A percentile compares a stretch with the other conserved stretches of the same genome.
Conservation (phyloP, 2,113 vertebrate genomes). For the Hemibagrus wyckioides region DNA sequence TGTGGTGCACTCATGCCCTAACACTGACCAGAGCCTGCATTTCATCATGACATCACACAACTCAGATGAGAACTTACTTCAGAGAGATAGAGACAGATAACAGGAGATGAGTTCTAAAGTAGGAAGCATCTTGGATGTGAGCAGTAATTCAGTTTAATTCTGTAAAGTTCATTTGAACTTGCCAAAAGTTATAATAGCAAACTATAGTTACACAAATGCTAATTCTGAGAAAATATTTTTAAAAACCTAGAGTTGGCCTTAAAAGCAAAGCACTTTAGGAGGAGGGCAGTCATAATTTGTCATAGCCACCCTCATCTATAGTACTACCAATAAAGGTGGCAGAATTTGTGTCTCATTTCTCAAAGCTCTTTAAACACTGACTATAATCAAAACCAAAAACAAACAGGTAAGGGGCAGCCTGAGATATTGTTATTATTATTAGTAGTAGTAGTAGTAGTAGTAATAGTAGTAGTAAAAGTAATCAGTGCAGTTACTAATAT, state of each 20-base stretch:
- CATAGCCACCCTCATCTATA: not conserved
- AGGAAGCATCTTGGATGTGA: not conserved
- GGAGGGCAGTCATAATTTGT: not conserved
- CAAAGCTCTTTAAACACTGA: not conserved
- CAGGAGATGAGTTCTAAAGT: not conserved
- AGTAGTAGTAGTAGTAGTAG: not conserved
- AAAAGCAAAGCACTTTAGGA: not conserved
- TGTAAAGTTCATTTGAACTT: not conserved
- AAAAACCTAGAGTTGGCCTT: not conserved
- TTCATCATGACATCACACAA: conserved; percentile 46
- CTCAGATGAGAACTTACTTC: not conserved
- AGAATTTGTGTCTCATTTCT: not conserved
- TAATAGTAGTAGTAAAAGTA: not conserved
- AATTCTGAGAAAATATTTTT: not conserved
- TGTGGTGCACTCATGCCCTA: conserved; percentile 32
- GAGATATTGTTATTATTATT: not conserved
- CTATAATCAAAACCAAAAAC: not conserved
- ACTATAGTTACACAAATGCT: not conserved
- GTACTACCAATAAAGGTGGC: not conserved
- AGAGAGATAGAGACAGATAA: not conserved
- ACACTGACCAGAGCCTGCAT: conserved; percentile 42
- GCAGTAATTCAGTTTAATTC: not conserved
- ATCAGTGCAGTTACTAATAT: not conserved
- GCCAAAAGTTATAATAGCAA: not conserved
- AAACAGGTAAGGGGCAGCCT: not conserved